Evolutionary conservation across 2,888 invertebrate species (phyloP).

Genomic region (Rutpela maculata): DNA sequence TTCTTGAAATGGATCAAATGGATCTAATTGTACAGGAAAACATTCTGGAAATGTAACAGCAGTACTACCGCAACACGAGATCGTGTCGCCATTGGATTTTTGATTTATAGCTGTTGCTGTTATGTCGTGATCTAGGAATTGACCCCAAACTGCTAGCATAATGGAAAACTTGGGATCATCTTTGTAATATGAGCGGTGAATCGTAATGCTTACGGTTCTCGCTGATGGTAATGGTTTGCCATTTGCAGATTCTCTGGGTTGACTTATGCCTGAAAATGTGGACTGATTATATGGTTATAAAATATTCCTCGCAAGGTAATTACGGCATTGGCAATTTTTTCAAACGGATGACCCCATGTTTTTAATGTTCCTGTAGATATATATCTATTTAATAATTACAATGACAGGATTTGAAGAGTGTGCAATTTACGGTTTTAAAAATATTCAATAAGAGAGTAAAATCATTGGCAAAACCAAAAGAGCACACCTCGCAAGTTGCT

Average conservation of each 20-base stretch:
- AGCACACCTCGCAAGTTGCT: too few species aligned
- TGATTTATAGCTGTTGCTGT: conserved; percentile 88
- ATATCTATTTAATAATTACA: too few species aligned
- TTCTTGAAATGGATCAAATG: conserved; percentile 81
- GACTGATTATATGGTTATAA: background rate
- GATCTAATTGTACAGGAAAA: conserved; percentile 83
- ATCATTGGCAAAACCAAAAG: too few species aligned
- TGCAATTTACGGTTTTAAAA: too few species aligned
- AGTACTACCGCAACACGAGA: conserved; percentile 81
- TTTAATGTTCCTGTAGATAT: too few species aligned
- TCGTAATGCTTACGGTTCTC: conserved; percentile 83
- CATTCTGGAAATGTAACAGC: conserved; percentile 83
- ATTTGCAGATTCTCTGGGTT: conserved; percentile 78
- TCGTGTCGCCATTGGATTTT: conserved; percentile 82
- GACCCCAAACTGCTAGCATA: conserved; percentile 92
- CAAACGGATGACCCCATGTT: too few species aligned
- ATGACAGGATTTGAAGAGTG: too few species aligned
- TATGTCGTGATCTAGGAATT: conserved; percentile 92
- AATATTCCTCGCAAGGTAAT: too few species aligned
- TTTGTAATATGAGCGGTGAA: conserved; percentile 84
- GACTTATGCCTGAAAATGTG: conserved; percentile 76
- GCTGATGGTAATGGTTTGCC: conserved; percentile 82
- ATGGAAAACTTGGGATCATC: conserved; percentile 87
- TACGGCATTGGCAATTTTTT: too few species aligned
- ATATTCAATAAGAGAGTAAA: too few species aligned